These are phyloP conservation scores for Erethizon dorsatum DNA, from an alignment of 2,797 vertebrate species.

Conservation along the genomic window DNA sequence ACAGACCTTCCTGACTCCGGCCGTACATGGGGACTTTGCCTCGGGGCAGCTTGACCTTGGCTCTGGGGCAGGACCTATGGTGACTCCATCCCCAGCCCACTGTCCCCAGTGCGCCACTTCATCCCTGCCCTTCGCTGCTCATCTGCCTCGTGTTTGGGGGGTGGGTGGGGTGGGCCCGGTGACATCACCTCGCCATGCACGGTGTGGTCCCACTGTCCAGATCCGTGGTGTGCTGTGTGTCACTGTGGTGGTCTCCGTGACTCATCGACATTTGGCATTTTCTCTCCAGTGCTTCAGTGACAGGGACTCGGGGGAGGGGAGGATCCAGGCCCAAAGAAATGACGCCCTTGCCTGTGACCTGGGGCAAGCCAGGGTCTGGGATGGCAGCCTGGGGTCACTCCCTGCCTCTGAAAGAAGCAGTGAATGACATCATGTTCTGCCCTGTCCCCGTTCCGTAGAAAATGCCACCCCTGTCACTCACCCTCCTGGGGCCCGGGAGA, in stretches of 20 bases:
- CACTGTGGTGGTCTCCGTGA: constrained; percentile 75
- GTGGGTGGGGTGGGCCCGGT: background rate
- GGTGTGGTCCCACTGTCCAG: constrained; percentile 72
- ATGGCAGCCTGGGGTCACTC: constrained; percentile 51
- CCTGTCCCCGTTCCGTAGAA: background rate
- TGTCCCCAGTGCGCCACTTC: background rate
- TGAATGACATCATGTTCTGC: background rate
- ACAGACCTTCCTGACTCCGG: background rate
- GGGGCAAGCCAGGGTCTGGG: background rate
- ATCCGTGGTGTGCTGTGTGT: constrained; percentile 84
- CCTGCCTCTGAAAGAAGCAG: constrained; percentile 41
- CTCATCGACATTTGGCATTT: constrained; percentile 70
- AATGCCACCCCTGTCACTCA: constrained; percentile 14
- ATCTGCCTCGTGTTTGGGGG: background rate
- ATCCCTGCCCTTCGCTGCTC: background rate
- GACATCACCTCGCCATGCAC: background rate
- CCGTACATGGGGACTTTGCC: background rate
- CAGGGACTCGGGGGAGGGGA: background rate
- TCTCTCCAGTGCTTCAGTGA: constrained; percentile 71
- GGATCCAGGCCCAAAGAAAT: background rate
- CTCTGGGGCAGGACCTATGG: background rate
- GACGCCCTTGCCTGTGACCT: background rate
- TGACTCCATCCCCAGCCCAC: background rate
- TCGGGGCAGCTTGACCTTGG: background rate
- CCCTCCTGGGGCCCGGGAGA: constrained; percentile 15